These are phyloP conservation scores for Pygoscelis antarcticus DNA, from an alignment of 2,113 vertebrate genomes.

Conservation along the genomic window DNA sequence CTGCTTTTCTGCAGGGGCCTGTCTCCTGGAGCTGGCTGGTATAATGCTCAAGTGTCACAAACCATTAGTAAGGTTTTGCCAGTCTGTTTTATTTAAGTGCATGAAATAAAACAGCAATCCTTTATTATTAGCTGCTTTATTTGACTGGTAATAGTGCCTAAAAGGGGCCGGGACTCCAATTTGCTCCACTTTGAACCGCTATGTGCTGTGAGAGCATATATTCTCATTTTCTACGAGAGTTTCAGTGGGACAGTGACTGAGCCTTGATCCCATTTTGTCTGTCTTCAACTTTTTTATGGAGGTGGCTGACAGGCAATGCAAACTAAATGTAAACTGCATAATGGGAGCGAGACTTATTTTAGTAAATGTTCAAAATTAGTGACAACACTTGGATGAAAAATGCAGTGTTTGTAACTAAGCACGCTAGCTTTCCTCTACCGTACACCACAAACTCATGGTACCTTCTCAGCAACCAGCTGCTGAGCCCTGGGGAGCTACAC, in stretches of 20 bases:
- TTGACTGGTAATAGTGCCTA: slow-evolving; percentile 29
- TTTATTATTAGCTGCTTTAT: slow-evolving; percentile 51
- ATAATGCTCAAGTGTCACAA: neutral
- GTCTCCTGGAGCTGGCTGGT: neutral
- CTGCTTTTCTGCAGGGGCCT: neutral
- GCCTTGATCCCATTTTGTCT: neutral
- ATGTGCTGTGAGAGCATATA: neutral
- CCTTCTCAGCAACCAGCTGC: neutral
- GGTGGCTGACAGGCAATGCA: neutral
- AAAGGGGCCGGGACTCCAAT: neutral
- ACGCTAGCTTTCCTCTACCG: neutral
- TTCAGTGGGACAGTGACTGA: neutral
- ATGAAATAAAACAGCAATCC: slow-evolving; percentile 22
- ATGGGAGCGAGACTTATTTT: neutral
- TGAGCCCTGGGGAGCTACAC: neutral
- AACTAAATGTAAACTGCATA: neutral
- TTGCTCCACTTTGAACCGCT: neutral
- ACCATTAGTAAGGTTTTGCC: neutral
- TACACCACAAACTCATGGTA: too few species aligned
- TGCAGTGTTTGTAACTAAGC: too few species aligned
- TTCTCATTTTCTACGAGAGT: neutral
- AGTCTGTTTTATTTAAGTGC: neutral
- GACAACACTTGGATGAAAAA: neutral
- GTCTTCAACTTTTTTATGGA: neutral
- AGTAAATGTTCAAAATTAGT: neutral